Evolutionary conservation across 2,113 vertebrate genomes (phyloP), one percentile per base, ranked within the genome.

Genomic region (Oncorhynchus kisutch): DNA sequence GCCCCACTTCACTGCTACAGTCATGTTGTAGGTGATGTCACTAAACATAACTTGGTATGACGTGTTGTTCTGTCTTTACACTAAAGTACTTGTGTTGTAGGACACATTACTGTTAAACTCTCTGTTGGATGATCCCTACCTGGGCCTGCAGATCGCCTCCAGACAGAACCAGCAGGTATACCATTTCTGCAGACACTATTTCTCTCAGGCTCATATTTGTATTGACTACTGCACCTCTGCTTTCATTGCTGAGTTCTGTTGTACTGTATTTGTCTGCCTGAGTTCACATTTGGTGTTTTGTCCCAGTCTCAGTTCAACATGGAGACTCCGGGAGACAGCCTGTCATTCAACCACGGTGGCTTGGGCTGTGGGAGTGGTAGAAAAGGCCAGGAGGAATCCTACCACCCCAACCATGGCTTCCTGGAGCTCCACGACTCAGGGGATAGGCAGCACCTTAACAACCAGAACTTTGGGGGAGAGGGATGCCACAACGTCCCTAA

Each of bases 401-500:
- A 91, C 81, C 74, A 86, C 0, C 88, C 92, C 81, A 91, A 91
- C 62, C 86, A 92, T 85, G 92, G 88, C 31, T 64, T 80, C 73
- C 87, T 94, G 82, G 91, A 91, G 1, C 87, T 92, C 80, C 85
- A 89, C n/a, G 92, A 91, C 11, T 81, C 79, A 3, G 79, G 81
- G 1, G 91, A 94, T 64, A 91, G 93, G 71, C 95, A 91, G n/a
- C 65, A 89, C 59, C 88, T 94, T 72, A 94, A 93, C 83, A 94
- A 92, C 82, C 91, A 96, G 88, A 89, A 85, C 89, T 91, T 91
- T 78, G 29, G 84, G 8, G 64, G 80, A 0, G 90, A 90, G 3
- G 92, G 90, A n/a, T 92, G 91, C 0, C 91, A 93, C n/a, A 85
- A 92, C 48, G 94, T 96, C 45, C 95, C 96, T 79, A 95, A 95